Conservation (phyloP, 2,113 vertebrate species). For the Copsychus sechellarum region DNA sequence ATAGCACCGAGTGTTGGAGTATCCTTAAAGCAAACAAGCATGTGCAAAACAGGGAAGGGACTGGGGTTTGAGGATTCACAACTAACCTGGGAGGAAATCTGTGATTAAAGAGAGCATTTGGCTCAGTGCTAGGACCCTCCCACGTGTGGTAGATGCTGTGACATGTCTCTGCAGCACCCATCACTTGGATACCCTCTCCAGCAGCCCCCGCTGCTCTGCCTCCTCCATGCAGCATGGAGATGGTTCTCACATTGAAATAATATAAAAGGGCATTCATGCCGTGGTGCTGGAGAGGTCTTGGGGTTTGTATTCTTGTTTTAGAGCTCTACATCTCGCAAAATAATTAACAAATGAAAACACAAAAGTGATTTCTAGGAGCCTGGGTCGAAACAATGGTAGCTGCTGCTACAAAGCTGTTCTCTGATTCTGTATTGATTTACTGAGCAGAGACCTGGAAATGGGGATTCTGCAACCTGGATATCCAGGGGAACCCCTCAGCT, state of each 20-base stretch:
- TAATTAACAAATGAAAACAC: background rate
- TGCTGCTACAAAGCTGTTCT: background rate
- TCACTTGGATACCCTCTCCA: background rate
- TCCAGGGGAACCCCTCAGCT: background rate
- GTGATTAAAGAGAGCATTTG: background rate
- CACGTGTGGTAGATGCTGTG: background rate
- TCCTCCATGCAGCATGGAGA: background rate
- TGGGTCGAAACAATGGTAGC: background rate
- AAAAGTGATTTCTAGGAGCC: background rate
- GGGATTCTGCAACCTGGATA: background rate
- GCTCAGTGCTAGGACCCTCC: background rate
- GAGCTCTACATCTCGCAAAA: background rate
- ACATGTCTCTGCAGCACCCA: background rate
- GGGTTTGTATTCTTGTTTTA: background rate
- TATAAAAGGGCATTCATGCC: background rate
- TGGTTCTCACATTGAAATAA: background rate
- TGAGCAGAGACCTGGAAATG: background rate
- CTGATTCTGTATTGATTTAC: background rate
- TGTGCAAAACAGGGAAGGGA: background rate
- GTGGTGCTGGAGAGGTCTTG: background rate
- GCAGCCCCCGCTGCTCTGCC: background rate
- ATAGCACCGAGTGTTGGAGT: background rate
- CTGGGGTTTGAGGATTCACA: background rate
- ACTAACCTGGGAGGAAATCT: background rate
- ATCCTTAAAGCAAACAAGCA: constrained; percentile 16